Conservation (phyloP, 2,888 invertebrate species). For the Synergus gifuensis region DNA sequence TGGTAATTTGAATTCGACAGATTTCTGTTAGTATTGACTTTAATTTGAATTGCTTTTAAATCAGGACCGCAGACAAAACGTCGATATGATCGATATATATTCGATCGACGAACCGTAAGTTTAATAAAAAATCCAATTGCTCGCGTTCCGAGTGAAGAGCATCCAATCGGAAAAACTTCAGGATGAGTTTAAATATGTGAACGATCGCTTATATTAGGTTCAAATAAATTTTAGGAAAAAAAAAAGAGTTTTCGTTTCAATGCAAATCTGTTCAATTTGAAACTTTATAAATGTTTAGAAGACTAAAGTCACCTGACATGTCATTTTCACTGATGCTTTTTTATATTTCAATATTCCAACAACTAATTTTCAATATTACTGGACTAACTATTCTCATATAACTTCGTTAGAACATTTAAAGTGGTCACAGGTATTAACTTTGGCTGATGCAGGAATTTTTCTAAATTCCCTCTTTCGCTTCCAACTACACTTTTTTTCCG, state of each 20-base stretch:
- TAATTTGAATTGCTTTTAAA: constrained; percentile 52
- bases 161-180: constrained; percentile 52
- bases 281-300: constrained; percentile 33
- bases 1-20: background rate
- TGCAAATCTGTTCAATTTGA: constrained; percentile 46
- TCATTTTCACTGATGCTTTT: too few species aligned
- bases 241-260: constrained; percentile 46
- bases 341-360: constrained; percentile 47
- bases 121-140: constrained; percentile 68
- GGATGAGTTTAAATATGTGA: constrained; percentile 48
- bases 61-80: constrained; percentile 45
- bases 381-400: too few species aligned
- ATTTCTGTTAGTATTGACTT: background rate
- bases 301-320: too few species aligned
- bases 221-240: constrained; percentile 44
- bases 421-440: too few species aligned
- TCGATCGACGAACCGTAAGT: constrained; percentile 62
- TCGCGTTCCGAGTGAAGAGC: constrained; percentile 44
- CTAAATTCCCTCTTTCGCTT: too few species aligned
- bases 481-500: too few species aligned
- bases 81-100: constrained; percentile 53
- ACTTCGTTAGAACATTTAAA: too few species aligned
- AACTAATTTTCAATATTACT: background rate
- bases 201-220: constrained; percentile 51
- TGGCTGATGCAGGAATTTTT: too few species aligned